Percentiles rank a stretch among this genome's conserved stretches.
phyloP scores from a whole-genome alignment of 1,140 invertebrate species.

The Calosoma granatense region DNA sequence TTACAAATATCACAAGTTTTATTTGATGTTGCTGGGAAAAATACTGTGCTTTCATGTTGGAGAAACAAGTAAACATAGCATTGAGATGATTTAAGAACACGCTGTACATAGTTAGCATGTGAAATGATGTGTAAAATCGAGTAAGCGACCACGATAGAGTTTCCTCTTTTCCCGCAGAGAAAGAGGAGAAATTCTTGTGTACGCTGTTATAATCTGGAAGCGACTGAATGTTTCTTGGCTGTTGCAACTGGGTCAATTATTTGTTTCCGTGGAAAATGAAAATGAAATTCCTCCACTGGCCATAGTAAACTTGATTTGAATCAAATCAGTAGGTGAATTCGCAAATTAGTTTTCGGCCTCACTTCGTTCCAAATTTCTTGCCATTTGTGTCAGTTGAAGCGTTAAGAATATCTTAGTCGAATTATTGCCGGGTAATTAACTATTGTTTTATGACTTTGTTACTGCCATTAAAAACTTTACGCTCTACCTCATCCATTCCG shows the following conservation, averaged over 20 bases:
- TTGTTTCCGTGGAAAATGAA: neutral
- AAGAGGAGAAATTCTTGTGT: too few relatives aligned
- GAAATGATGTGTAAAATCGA: too few relatives aligned
- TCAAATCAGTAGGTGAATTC: conserved; percentile 3
- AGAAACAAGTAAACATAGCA: too few relatives aligned
- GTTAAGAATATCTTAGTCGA: conserved; percentile 4
- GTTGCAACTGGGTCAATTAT: neutral
- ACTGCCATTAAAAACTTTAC: conserved; percentile 2
- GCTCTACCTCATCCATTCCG: neutral
- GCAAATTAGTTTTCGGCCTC: conserved; percentile 3
- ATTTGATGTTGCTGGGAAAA: too few relatives aligned
- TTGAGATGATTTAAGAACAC: too few relatives aligned
- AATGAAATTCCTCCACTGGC: neutral
- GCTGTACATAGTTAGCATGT: too few relatives aligned
- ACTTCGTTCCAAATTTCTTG: neutral
- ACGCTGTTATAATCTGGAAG: too few relatives aligned
- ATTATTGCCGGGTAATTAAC: conserved; percentile 8
- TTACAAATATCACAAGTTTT: too few relatives aligned
- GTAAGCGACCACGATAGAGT: too few relatives aligned
- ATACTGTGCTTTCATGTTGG: too few relatives aligned
- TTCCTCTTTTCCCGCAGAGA: too few relatives aligned
- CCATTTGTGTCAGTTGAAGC: neutral
- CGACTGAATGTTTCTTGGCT: too few relatives aligned
- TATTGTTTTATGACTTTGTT: conserved; percentile 8
- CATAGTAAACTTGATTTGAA: neutral